phyloP scores from a whole-genome alignment of 2,113 vertebrate species.

The Ochotona curzoniae region DNA sequence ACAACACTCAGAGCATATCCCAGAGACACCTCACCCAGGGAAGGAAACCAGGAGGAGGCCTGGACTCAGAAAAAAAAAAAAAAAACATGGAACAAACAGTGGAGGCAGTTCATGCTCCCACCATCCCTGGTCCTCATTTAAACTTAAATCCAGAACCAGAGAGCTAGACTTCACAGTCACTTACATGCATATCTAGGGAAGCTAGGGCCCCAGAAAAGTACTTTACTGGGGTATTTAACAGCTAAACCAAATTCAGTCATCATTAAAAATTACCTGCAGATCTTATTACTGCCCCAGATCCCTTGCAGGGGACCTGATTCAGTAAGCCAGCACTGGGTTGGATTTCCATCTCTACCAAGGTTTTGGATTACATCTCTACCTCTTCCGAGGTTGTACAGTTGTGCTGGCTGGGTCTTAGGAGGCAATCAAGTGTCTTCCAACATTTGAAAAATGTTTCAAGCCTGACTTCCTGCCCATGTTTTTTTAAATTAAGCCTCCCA shows the following conservation, averaged over 20 bases:
- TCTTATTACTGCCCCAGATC: not conserved
- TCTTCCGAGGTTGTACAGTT: not conserved
- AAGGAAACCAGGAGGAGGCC: not conserved
- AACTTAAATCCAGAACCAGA: not conserved
- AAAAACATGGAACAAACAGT: not conserved
- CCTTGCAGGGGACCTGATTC: not conserved
- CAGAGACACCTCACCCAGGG: not conserved
- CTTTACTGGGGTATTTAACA: not conserved
- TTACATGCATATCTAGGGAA: not conserved
- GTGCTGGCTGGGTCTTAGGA: not conserved
- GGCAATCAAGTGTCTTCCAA: not conserved
- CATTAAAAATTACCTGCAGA: not conserved
- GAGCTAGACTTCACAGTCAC: not conserved
- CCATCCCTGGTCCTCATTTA: not conserved
- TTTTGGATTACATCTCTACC: no score
- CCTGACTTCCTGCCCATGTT: conserved; percentile 47
- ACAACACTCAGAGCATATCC: not conserved
- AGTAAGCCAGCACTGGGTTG: no score
- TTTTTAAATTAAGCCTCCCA: not conserved
- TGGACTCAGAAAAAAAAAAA: not conserved
- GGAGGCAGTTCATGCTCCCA: not conserved
- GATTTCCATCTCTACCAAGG: not conserved
- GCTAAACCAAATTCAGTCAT: not conserved
- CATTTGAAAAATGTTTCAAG: not conserved
- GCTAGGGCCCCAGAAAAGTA: not conserved